A percentile compares a stretch with the other conserved stretches of the same genome.
Conservation (phyloP, 2,797 vertebrate genomes). For the Perodicticus potto region DNA sequence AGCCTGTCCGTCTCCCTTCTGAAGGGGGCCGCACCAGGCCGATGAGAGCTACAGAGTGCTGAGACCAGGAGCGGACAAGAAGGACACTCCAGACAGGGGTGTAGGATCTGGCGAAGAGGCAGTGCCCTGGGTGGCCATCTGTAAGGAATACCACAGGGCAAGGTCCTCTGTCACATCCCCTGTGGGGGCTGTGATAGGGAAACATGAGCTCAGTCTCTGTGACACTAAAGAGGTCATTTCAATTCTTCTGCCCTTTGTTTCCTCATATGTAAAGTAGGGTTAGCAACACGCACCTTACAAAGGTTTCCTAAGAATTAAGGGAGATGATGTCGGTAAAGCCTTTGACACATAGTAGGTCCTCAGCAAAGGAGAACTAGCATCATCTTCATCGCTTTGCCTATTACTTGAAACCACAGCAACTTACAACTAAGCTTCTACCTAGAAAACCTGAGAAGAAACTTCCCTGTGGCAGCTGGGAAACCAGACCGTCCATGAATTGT, state of each 20-base stretch:
- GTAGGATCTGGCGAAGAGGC: fast-evolving
- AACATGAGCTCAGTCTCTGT: fast-evolving
- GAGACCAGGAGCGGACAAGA: not conserved
- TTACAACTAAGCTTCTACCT: not conserved
- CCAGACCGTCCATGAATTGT: too few relatives aligned
- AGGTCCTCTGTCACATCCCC: not conserved
- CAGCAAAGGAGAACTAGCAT: not conserved
- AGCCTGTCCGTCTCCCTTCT: not conserved
- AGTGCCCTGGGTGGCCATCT: fast-evolving
- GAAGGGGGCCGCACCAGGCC: not conserved
- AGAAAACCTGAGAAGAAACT: not conserved
- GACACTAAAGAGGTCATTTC: not conserved
- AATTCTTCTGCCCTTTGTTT: not conserved
- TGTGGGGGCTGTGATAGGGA: not conserved
- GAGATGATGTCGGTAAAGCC: not conserved
- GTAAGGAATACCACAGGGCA: fast-evolving
- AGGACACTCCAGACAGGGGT: too few relatives aligned
- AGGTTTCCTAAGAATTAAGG: not conserved
- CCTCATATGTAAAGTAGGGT: not conserved
- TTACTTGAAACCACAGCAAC: too few relatives aligned
- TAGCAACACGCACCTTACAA: not conserved
- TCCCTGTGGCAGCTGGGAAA: not conserved
- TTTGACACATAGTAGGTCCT: not conserved
- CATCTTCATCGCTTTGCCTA: not conserved
- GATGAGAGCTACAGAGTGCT: not conserved